A percentile compares a stretch with the other conserved stretches of the same genome.
phyloP scores from a whole-genome alignment of 1,140 invertebrate genomes.

The Caenorhabditis inopinata region DNA sequence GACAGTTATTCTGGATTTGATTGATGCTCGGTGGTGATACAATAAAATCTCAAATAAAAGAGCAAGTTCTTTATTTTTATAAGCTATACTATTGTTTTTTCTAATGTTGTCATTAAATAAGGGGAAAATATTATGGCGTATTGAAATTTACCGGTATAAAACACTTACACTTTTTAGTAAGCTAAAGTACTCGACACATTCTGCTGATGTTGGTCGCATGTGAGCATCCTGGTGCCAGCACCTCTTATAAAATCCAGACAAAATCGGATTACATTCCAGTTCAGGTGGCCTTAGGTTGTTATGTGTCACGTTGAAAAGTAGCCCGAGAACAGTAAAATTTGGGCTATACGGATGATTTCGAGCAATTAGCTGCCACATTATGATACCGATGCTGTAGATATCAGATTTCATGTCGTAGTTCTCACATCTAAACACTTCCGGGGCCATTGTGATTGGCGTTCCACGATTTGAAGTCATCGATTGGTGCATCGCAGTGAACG shows the following conservation, averaged over 20 bases:
- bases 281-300: constrained; percentile 4
- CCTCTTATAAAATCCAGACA: constrained; percentile 37
- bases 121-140: no score
- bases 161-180: not conserved
- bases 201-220: not conserved
- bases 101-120: no score
- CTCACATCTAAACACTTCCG: constrained; percentile 31
- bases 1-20: no score
- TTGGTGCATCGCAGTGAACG: constrained; percentile 30
- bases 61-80: no score
- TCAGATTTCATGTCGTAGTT: constrained; percentile 34
- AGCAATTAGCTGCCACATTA: constrained; percentile 42
- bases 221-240: constrained; percentile 19
- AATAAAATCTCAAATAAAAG: no score
- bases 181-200: constrained; percentile 21
- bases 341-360: constrained; percentile 5
- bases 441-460: constrained; percentile 43
- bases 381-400: constrained; percentile 42
- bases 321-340: not conserved
- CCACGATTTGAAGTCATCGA: constrained; percentile 34
- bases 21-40: no score
- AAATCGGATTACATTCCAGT: not conserved
- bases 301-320: constrained; percentile 27
- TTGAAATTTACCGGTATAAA: no score
- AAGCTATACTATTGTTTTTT: no score